Evolutionary conservation across 2,888 invertebrate genomes (phyloP).

Genomic region (Nomada goodeniana): DNA sequence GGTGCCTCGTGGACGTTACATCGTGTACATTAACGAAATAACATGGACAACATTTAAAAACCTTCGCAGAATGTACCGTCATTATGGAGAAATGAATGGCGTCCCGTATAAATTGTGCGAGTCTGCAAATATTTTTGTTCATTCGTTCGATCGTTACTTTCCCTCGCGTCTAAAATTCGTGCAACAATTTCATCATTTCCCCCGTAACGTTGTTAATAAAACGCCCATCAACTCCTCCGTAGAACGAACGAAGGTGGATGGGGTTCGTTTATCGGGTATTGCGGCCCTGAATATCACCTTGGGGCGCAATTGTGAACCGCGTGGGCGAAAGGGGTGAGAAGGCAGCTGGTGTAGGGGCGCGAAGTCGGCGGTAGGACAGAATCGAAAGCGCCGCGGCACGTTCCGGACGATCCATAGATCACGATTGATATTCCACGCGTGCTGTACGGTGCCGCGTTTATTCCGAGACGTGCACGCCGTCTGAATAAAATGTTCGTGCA

Average conservation of each 20-base stretch:
- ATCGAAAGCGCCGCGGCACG: constrained; percentile 33
- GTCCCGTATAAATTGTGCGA: too few species aligned
- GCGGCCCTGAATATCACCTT: constrained; percentile 15
- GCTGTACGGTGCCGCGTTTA: constrained; percentile 52
- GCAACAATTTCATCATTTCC: too few species aligned
- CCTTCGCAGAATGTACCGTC: too few species aligned
- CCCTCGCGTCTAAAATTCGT: too few species aligned
- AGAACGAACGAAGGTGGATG: not conserved
- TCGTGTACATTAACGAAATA: too few species aligned
- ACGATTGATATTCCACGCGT: constrained; percentile 62
- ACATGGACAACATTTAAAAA: too few species aligned
- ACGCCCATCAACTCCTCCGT: too few species aligned
- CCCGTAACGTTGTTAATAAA: too few species aligned
- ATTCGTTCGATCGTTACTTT: too few species aligned
- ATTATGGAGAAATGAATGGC: too few species aligned
- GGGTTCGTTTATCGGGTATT: not conserved
- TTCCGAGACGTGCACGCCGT: constrained; percentile 54
- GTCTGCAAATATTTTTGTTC: too few species aligned
- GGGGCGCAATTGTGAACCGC: constrained; percentile 19
- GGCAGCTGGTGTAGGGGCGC: constrained; percentile 8
- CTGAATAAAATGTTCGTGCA: constrained; percentile 55
- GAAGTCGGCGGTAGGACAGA: not conserved
- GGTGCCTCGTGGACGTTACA: too few species aligned
- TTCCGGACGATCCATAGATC: constrained; percentile 57
- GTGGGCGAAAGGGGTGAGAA: constrained; percentile 10